Conservation (phyloP, 1,140 invertebrate genomes). For the Drosophila elegans region DNA sequence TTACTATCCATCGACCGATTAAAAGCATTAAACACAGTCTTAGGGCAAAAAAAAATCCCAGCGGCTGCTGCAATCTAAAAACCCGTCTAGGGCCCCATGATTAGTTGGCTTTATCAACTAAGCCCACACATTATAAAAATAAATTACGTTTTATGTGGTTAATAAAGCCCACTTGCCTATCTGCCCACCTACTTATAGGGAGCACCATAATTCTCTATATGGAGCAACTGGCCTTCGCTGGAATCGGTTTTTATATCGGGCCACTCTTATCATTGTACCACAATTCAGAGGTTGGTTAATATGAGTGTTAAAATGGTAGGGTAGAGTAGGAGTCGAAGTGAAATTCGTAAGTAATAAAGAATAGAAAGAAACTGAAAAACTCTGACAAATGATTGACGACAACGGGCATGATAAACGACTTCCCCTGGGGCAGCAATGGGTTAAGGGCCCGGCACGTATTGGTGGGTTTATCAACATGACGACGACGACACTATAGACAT, state of each 20-base stretch:
- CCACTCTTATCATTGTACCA: conserved; percentile 49
- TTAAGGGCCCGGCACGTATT: conserved; percentile 39
- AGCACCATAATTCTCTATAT: conserved; percentile 26
- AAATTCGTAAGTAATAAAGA: conserved; percentile 15
- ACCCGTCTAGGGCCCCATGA: conserved; percentile 49
- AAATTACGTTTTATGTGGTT: conserved; percentile 60
- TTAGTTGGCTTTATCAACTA: conserved; percentile 54
- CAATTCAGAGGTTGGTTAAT: conserved; percentile 39
- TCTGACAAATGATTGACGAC: conserved; percentile 79
- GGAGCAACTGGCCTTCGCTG: conserved; percentile 67
- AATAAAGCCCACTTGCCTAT: conserved; percentile 60
- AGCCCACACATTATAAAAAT: conserved; percentile 62
- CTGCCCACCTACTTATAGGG: conserved; percentile 52
- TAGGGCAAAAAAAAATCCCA: conserved; percentile 17
- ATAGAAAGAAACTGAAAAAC: conserved; percentile 42
- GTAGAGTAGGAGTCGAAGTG: conserved; percentile 9
- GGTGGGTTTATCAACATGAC: conserved; percentile 42
- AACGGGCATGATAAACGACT: conserved; percentile 66
- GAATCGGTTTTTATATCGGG: conserved; percentile 28
- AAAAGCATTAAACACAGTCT: neutral
- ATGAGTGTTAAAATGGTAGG: conserved; percentile 17
- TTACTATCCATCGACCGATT: neutral
- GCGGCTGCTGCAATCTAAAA: conserved; percentile 23
- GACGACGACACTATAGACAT: conserved; percentile 25
- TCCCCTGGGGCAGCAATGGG: conserved; percentile 58